Conservation (phyloP, 2,888 invertebrate genomes). For the Cephus pygmeus region DNA sequence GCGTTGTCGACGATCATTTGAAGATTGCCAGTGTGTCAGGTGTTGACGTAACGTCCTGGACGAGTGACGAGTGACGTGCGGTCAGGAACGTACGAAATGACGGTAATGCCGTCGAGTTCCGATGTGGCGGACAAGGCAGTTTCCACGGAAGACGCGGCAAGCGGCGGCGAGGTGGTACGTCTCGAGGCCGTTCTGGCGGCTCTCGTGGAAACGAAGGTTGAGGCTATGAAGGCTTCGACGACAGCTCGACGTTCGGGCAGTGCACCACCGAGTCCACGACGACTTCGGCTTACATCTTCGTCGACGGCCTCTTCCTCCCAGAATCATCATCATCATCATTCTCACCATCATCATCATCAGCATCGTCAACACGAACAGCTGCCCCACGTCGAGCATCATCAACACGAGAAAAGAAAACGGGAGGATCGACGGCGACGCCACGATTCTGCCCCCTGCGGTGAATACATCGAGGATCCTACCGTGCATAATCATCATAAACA, state of each 20-base stretch:
- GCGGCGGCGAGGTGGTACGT: constrained; percentile 71
- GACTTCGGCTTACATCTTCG: constrained; percentile 64
- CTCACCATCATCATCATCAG: constrained; percentile 46
- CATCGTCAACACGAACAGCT: constrained; percentile 42
- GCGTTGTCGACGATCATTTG: no score
- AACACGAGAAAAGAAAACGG: constrained; percentile 37
- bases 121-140: constrained; percentile 77
- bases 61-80: constrained; percentile 11
- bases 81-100: constrained; percentile 41
- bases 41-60: constrained; percentile 5
- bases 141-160: constrained; percentile 73
- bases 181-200: constrained; percentile 79
- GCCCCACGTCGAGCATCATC: constrained; percentile 40
- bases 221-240: constrained; percentile 70
- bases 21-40: no score
- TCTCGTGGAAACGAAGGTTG: constrained; percentile 78
- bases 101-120: constrained; percentile 62
- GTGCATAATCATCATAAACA: constrained; percentile 29
- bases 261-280: constrained; percentile 64
- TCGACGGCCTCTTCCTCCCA: constrained; percentile 66
- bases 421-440: constrained; percentile 49
- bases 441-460: constrained; percentile 59
- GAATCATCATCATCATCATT: constrained; percentile 55
- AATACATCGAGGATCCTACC: constrained; percentile 45
- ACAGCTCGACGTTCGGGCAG: constrained; percentile 66